phyloP scores from a whole-genome alignment of 2,113 vertebrate species.

The Vidua chalybeata region DNA sequence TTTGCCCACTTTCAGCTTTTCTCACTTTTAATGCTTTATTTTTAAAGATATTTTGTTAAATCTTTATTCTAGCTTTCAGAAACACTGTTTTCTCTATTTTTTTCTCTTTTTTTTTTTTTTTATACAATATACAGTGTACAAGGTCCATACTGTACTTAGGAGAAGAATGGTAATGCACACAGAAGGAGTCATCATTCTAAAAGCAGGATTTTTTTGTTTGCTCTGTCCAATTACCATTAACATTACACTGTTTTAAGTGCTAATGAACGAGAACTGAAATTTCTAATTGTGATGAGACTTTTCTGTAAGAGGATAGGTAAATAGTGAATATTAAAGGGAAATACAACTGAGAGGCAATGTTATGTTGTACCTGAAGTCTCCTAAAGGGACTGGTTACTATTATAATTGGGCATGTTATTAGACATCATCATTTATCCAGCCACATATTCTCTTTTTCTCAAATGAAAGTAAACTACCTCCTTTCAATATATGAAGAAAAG shows the following conservation, averaged over 20 bases:
- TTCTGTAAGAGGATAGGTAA: neutral
- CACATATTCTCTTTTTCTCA: neutral
- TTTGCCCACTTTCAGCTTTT: neutral
- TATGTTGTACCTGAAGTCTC: neutral
- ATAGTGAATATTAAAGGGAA: neutral
- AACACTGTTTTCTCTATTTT: neutral
- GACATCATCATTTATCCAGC: neutral
- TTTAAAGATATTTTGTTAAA: neutral
- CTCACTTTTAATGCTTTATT: neutral
- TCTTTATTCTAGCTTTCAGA: neutral
- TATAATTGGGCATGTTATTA: neutral
- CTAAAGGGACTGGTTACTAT: neutral
- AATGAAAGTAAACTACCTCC: neutral
- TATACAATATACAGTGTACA: neutral
- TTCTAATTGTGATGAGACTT: neutral
- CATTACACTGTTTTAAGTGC: neutral
- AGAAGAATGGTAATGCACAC: neutral
- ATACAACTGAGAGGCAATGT: neutral
- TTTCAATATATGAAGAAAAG: neutral
- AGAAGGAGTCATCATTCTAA: neutral
- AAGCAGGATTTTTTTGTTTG: neutral
- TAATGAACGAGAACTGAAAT: neutral
- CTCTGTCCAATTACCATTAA: neutral
- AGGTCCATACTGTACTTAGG: neutral
- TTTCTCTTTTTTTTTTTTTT: neutral